Evolutionary conservation across 1,140 invertebrate species (phyloP), one percentile per base, ranked within the genome.

Genomic region (Whitmania pigra): DNA sequence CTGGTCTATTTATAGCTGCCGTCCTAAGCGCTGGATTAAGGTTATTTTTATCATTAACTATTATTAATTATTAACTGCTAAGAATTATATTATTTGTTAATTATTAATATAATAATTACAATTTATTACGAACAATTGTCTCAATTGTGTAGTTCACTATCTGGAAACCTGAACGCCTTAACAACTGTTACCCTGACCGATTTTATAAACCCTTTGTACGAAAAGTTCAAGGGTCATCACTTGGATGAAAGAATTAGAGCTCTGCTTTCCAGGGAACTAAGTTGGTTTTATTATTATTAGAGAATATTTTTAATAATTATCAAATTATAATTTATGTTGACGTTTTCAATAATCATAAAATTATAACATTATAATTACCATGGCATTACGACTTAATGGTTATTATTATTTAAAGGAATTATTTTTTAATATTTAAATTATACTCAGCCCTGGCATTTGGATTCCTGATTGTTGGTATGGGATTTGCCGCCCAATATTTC

Each of bases 161-260:
- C 92, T 0, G 91, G 90, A 25, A 91, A 92, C 18, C 80, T 95
- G 54, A 95, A 94, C 79, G 93, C 92, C 0, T 80, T 96, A 66
- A 89, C 92, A 0, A 92, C 92, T 0, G 90, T 94, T 9, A 89
- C 89, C 3, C 87, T 91, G 76, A 88, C 94, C 80, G 93, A 95
- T 81, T 86, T 94, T 67, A 81, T 92, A 0, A 86, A 85, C 54
- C 87, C 88, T 6, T 71, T 75, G 63, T n/a, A 63, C 67, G 74
- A 72, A 36, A 86, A 86, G 54, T 87, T 87, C 11, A 71, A 67
- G 27, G 86, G 86, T n/a, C 85, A 88, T 22, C 85, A 87, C 72
- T 80, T 92, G 69, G 86, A 87, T 2, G 87, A 89, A 9, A 80
- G 85, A 17, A 87, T 86, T 79, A 88, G 88, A 55, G 88, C 89